Evolutionary conservation across 2,113 vertebrate species (phyloP).

Genomic region (Chascanopsetta lugubris): DNA sequence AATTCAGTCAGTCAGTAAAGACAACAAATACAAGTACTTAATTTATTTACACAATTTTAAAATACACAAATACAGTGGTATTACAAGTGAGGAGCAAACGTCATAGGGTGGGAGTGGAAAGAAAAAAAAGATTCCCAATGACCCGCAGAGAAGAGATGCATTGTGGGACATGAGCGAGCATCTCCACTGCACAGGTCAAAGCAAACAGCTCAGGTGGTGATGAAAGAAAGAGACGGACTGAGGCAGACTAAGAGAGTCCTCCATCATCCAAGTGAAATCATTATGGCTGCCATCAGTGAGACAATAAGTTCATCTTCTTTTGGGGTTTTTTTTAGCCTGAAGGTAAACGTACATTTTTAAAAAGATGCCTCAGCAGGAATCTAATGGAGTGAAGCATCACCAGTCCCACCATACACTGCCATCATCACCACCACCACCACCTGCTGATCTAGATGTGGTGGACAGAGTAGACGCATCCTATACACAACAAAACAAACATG

Average conservation of each 20-base stretch:
- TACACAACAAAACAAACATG: slow-evolving; percentile 69
- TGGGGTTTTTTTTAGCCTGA: slow-evolving; percentile 43
- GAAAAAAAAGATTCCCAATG: slow-evolving; percentile 43
- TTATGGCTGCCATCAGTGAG: slow-evolving; percentile 54
- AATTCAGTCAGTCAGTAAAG: neutral
- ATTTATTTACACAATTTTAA: slow-evolving; percentile 97
- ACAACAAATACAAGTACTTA: slow-evolving; percentile 83
- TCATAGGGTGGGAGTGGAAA: slow-evolving; percentile 53
- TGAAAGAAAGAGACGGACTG: slow-evolving; percentile 14
- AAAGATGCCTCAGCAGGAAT: slow-evolving; percentile 35
- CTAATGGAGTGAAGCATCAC: slow-evolving; percentile 54
- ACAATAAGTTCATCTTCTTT: slow-evolving; percentile 45
- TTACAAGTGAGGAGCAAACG: slow-evolving; percentile 84
- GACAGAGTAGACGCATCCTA: slow-evolving; percentile 69
- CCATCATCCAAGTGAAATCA: slow-evolving; percentile 49
- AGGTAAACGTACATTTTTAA: slow-evolving; percentile 40
- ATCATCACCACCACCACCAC: slow-evolving; percentile 6
- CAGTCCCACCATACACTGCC: slow-evolving; percentile 54
- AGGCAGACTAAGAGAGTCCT: slow-evolving; percentile 33
- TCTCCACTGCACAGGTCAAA: slow-evolving; percentile 55
- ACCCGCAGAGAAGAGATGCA: slow-evolving; percentile 72
- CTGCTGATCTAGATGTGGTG: slow-evolving; percentile 38
- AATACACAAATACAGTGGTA: slow-evolving; percentile 90
- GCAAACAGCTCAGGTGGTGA: slow-evolving; percentile 34
- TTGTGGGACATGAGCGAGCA: slow-evolving; percentile 48